Evolutionary conservation across 2,797 vertebrate species (phyloP).

Genomic region (Sus cebifrons): DNA sequence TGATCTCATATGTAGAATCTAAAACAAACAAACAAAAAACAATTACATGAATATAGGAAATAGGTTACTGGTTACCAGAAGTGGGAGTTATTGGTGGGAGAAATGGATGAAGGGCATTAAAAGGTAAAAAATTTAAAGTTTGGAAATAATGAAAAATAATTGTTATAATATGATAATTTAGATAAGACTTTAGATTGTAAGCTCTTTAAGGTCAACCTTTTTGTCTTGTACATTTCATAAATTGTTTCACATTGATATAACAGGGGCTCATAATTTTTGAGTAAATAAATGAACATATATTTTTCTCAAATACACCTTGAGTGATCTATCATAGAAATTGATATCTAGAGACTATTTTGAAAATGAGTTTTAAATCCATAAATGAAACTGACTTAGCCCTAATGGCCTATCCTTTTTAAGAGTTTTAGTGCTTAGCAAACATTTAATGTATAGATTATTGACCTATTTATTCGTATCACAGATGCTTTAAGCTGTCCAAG

Average conservation of each 20-base stretch:
- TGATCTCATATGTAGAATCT: not conserved
- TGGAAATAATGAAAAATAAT: not conserved
- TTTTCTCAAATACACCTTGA: constrained; percentile 50
- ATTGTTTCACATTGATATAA: not conserved
- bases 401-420: constrained; percentile 77
- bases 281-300: constrained; percentile 53
- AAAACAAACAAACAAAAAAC: not conserved
- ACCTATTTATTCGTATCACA: constrained; percentile 67
- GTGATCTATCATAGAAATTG: constrained; percentile 65
- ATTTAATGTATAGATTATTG: constrained; percentile 84
- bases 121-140: not conserved
- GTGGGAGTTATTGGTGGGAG: not conserved
- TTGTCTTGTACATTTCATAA: not conserved
- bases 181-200: constrained; percentile 46
- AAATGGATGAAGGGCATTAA: not conserved
- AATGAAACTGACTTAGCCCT: constrained; percentile 75
- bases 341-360: constrained; percentile 76
- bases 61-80: not conserved
- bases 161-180: not conserved
- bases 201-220: not conserved
- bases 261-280: not conserved
- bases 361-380: constrained; percentile 77
- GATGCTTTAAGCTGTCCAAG: constrained; percentile 71
- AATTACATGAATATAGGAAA: not conserved
- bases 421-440: constrained; percentile 76